phyloP scores from a whole-genome alignment of 2,888 invertebrate genomes.

The Brenthis daphne region DNA sequence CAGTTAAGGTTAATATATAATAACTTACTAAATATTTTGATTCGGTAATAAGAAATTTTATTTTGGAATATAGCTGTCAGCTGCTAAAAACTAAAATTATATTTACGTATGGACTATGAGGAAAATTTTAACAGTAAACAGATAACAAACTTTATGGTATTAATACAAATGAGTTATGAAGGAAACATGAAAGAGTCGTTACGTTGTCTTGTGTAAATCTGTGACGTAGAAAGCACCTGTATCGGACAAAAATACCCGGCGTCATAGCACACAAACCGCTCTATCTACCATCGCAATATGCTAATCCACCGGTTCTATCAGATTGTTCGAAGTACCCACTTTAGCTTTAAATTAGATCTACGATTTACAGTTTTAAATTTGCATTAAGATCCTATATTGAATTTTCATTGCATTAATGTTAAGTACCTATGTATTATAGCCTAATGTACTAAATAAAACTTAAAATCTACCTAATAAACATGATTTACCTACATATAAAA shows the following conservation, averaged over 20 bases:
- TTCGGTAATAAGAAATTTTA: neutral
- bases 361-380: conserved; percentile 8
- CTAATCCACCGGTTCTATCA: conserved; percentile 60
- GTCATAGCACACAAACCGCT: conserved; percentile 38
- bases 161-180: conserved; percentile 33
- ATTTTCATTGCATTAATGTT: neutral
- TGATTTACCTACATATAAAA: too few species aligned
- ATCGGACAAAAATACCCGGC: conserved; percentile 37
- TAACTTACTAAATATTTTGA: neutral
- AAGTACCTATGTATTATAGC: neutral
- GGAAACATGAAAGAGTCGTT: conserved; percentile 35
- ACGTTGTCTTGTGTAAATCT: conserved; percentile 37
- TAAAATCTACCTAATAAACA: too few species aligned
- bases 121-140: conserved; percentile 25
- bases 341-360: conserved; percentile 23
- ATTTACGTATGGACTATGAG: neutral
- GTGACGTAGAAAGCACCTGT: conserved; percentile 36
- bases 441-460: too few species aligned
- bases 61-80: neutral
- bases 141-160: conserved; percentile 28
- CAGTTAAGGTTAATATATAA: too few species aligned
- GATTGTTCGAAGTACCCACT: conserved; percentile 42
- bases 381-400: neutral
- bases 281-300: conserved; percentile 51
- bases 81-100: neutral